These are phyloP conservation scores for Melanotaenia nigrans DNA, from an alignment of 2,797 vertebrate species.

Conservation along the genomic window DNA sequence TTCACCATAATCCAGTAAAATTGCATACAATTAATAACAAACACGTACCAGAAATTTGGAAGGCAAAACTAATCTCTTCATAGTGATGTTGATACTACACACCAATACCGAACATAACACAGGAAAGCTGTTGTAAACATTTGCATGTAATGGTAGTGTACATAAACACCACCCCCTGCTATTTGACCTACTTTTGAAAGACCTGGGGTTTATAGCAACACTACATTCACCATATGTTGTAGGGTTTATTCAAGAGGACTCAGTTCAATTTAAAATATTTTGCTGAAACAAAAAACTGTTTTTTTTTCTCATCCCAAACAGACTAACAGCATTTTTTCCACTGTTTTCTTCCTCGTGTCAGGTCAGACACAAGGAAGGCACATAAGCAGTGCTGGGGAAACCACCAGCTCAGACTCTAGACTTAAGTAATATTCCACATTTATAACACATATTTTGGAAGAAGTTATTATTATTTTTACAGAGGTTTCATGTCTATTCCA, in stretches of 20 bases:
- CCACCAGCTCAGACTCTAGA: constrained; percentile 43
- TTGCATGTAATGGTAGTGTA: constrained; percentile 62
- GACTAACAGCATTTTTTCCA: constrained; percentile 65
- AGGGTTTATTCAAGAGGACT: constrained; percentile 26
- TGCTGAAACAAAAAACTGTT: constrained; percentile 33
- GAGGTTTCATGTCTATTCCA: not conserved
- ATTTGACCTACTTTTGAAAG: constrained; percentile 74
- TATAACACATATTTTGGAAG: constrained; percentile 42
- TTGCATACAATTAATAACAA: not conserved
- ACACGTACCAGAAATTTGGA: not conserved
- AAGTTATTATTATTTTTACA: constrained; percentile 18
- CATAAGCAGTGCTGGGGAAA: constrained; percentile 42
- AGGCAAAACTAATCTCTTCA: not conserved
- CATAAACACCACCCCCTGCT: constrained; percentile 50
- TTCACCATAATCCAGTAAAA: not conserved
- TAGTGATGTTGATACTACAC: not conserved
- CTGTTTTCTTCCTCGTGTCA: constrained; percentile 43
- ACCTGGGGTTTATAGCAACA: constrained; percentile 53
- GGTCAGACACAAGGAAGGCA: constrained; percentile 49
- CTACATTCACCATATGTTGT: constrained; percentile 45
- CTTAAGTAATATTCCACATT: constrained; percentile 49
- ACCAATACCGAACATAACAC: constrained; percentile 1
- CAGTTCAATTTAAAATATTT: constrained; percentile 37
- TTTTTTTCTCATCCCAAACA: constrained; percentile 33
- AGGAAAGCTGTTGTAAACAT: constrained; percentile 55